phyloP scores from a whole-genome alignment of 2,888 invertebrate species.

The Crepidodera aurea region DNA sequence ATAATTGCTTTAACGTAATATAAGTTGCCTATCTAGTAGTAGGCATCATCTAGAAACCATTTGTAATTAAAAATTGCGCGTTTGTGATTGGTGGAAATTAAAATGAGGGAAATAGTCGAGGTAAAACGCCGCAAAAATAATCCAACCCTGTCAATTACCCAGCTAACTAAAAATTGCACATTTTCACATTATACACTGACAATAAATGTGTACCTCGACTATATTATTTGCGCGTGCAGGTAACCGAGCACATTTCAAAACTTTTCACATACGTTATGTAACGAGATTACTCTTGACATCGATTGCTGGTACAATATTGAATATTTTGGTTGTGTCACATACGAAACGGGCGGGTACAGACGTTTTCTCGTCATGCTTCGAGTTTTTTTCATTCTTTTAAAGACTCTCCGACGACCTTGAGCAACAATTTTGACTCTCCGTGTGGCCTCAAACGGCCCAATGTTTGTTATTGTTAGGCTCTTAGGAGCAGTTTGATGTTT shows the following conservation, averaged over 20 bases:
- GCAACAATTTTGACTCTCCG: slow-evolving; percentile 4
- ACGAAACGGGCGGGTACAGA: slow-evolving; percentile 41
- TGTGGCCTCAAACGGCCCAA: background rate
- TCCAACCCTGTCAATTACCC: too few species aligned
- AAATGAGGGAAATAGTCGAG: too few species aligned
- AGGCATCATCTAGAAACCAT: too few species aligned
- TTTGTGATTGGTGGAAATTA: too few species aligned
- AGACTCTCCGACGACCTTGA: slow-evolving; percentile 32
- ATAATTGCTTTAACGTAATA: too few species aligned
- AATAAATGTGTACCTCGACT: slow-evolving; percentile 21
- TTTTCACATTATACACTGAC: too few species aligned
- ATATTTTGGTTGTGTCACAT: slow-evolving; percentile 61
- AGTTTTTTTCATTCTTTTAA: slow-evolving; percentile 63
- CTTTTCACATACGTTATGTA: slow-evolving; percentile 42
- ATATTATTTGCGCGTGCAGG: slow-evolving; percentile 29
- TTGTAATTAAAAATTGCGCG: too few species aligned
- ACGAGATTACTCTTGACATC: slow-evolving; percentile 48
- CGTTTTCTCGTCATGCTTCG: slow-evolving; percentile 53
- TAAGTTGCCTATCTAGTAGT: too few species aligned
- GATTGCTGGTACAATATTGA: slow-evolving; percentile 55
- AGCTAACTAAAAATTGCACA: too few species aligned
- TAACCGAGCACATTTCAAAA: slow-evolving; percentile 36
- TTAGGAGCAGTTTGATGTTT: background rate
- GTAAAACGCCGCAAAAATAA: too few species aligned
- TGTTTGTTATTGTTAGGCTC: background rate